These are phyloP conservation scores for Phainopepla nitens DNA, from an alignment of 2,113 vertebrate species.

Conservation along the genomic window DNA sequence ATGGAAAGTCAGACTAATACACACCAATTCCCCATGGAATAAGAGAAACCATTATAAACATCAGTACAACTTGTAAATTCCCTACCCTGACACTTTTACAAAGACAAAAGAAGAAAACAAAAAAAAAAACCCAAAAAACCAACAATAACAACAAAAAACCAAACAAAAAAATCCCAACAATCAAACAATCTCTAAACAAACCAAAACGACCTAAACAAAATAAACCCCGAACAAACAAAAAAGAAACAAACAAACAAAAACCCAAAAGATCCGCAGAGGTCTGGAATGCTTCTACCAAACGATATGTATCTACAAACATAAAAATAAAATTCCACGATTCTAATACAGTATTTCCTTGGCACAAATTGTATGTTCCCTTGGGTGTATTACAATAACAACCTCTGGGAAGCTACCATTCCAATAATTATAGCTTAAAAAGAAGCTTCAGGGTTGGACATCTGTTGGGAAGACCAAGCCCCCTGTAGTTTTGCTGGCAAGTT, in stretches of 20 bases:
- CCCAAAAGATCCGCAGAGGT: not conserved
- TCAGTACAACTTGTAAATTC: not conserved
- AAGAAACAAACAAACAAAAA: too few species aligned
- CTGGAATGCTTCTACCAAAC: not conserved
- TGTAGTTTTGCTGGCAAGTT: not conserved
- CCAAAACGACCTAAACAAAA: too few species aligned
- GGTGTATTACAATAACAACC: not conserved
- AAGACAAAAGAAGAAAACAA: not conserved
- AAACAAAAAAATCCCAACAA: too few species aligned
- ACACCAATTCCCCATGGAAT: not conserved
- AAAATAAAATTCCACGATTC: not conserved
- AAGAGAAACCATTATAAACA: not conserved
- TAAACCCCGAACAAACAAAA: not conserved
- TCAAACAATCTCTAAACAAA: too few species aligned
- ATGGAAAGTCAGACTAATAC: constrained; percentile 25
- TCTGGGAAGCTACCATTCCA: not conserved
- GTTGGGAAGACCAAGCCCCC: not conserved
- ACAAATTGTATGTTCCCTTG: not conserved
- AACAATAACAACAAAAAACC: too few species aligned
- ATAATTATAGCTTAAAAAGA: not conserved
- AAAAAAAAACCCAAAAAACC: not conserved
- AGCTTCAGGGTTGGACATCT: not conserved
- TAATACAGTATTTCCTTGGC: not conserved
- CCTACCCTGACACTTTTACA: not conserved
- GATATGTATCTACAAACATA: not conserved